A percentile compares a stretch with the other conserved stretches of the same genome.
Evolutionary conservation across 2,888 invertebrate genomes (phyloP).

Genomic region (Anticlea derivata): DNA sequence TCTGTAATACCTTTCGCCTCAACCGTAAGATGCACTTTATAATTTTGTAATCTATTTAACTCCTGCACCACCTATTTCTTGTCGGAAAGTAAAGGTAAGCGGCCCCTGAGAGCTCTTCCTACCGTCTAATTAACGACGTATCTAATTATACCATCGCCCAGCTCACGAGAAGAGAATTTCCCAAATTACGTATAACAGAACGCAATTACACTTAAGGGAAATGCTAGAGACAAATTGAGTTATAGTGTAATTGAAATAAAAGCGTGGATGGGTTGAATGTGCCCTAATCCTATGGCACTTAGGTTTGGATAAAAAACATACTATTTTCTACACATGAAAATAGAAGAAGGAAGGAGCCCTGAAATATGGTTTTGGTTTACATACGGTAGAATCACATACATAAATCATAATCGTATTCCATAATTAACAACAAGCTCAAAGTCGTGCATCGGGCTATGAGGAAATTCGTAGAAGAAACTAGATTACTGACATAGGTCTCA

Average conservation of each 20-base stretch:
- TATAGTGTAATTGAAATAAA: slow-evolving; percentile 52
- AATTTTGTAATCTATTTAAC: slow-evolving; percentile 27
- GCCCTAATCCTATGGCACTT: neutral
- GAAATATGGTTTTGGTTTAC: too few relatives aligned
- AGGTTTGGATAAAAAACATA: neutral
- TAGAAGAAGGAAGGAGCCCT: too few relatives aligned
- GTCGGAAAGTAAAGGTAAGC: slow-evolving; percentile 62
- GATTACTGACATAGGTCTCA: too few relatives aligned
- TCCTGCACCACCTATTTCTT: slow-evolving; percentile 25
- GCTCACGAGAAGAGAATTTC: slow-evolving; percentile 66
- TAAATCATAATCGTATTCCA: too few relatives aligned
- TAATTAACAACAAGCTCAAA: too few relatives aligned
- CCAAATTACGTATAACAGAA: slow-evolving; percentile 76
- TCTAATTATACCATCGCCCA: slow-evolving; percentile 76
- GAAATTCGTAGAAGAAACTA: too few relatives aligned
- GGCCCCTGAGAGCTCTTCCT: slow-evolving; percentile 70
- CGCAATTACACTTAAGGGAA: slow-evolving; percentile 69
- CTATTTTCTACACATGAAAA: too few relatives aligned
- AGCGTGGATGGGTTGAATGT: slow-evolving; percentile 26
- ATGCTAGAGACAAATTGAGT: slow-evolving; percentile 63
- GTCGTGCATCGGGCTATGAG: too few relatives aligned
- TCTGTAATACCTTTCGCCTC: neutral
- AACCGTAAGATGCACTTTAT: slow-evolving; percentile 14
- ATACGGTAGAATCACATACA: too few relatives aligned
- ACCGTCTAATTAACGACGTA: slow-evolving; percentile 77